These are phyloP conservation scores for Glossosoma conforme DNA, from an alignment of 1,140 invertebrate genomes.

Conservation along the genomic window DNA sequence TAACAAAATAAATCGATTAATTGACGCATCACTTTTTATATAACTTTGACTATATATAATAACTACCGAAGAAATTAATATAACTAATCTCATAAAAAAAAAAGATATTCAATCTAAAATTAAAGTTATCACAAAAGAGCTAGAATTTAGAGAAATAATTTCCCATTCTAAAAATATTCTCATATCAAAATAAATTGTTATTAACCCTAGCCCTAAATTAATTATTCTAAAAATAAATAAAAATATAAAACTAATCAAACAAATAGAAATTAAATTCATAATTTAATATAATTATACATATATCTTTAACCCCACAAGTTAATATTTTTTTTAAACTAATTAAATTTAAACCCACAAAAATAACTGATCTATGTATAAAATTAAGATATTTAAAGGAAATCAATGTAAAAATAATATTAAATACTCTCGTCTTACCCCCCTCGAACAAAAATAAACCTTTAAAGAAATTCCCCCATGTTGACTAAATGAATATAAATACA, in stretches of 20 bases:
- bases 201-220: no score
- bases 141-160: constrained; percentile 39
- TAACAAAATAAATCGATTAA: constrained; percentile 55
- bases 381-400: constrained; percentile 55
- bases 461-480: constrained; percentile 52
- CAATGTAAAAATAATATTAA: constrained; percentile 56
- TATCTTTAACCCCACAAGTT: constrained; percentile 56
- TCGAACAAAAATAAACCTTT: constrained; percentile 40
- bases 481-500: constrained; percentile 52
- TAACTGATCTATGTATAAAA: constrained; percentile 51
- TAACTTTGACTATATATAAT: constrained; percentile 54
- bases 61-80: constrained; percentile 59
- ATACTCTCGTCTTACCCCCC: constrained; percentile 48
- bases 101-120: constrained; percentile 56
- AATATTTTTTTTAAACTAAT: constrained; percentile 58
- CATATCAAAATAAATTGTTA: no score
- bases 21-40: constrained; percentile 48
- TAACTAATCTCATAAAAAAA: constrained; percentile 54
- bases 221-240: constrained; percentile 34
- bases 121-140: constrained; percentile 39
- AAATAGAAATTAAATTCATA: constrained; percentile 45
- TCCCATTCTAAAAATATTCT: constrained; percentile 35
- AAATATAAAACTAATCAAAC: constrained; percentile 37
- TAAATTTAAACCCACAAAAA: constrained; percentile 54
- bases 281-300: no score